phyloP scores from a whole-genome alignment of 2,888 invertebrate genomes.

The Masnerella sp. region DNA sequence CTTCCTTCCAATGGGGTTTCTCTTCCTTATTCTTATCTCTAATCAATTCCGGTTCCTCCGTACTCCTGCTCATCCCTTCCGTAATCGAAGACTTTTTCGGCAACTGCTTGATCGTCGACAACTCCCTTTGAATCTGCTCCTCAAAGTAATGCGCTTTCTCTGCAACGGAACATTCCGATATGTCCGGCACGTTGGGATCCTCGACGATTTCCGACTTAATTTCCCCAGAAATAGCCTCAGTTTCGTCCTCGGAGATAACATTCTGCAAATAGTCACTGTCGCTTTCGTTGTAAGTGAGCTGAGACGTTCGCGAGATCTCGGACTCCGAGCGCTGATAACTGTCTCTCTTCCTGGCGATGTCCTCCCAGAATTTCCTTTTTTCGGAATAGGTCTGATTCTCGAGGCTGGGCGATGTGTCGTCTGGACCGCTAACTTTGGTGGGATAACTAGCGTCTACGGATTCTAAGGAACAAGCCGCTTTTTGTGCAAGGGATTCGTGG shows the following conservation, averaged over 20 bases:
- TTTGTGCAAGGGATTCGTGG: conserved; percentile 75
- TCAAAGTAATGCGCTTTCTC: conserved; percentile 81
- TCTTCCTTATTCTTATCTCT: conserved; percentile 27
- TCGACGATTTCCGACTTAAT: conserved; percentile 71
- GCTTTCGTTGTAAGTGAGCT: conserved; percentile 73
- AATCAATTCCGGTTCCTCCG: conserved; percentile 40
- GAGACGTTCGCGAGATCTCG: conserved; percentile 73
- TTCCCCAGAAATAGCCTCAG: conserved; percentile 64
- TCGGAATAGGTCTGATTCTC: conserved; percentile 76
- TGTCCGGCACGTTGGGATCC: conserved; percentile 75
- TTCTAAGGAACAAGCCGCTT: conserved; percentile 75
- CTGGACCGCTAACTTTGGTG: conserved; percentile 69
- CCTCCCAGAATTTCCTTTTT: conserved; percentile 76
- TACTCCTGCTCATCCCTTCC: conserved; percentile 37
- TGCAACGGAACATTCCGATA: conserved; percentile 80
- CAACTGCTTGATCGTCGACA: conserved; percentile 67
- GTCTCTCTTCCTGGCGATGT: conserved; percentile 73
- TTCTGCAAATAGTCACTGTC: conserved; percentile 73
- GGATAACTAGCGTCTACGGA: conserved; percentile 76
- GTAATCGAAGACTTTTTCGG: conserved; percentile 60
- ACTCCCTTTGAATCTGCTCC: conserved; percentile 81
- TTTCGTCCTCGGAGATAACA: conserved; percentile 67
- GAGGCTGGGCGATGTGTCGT: conserved; percentile 65
- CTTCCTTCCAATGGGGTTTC: conserved; percentile 1
- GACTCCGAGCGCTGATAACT: conserved; percentile 75